A percentile compares a stretch with the other conserved stretches of the same genome.
Evolutionary conservation across 2,797 vertebrate species (phyloP).

Genomic region (Pelochelys cantorii): DNA sequence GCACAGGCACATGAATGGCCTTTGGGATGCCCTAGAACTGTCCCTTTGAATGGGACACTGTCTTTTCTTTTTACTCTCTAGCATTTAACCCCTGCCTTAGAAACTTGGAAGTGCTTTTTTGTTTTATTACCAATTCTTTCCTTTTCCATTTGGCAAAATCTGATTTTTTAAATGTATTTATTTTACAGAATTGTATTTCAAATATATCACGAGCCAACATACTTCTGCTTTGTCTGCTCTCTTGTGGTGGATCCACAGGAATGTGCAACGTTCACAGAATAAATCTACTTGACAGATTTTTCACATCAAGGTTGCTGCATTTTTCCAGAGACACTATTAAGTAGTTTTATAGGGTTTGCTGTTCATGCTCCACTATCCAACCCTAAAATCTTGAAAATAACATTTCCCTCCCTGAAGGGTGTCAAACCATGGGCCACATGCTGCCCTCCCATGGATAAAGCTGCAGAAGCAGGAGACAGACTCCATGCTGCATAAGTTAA

Average conservation of each 20-base stretch:
- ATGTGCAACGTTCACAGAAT: not conserved
- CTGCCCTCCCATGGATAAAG: not conserved
- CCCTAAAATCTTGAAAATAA: not conserved
- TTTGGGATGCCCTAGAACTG: slow-evolving; percentile 11
- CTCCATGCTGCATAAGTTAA: not conserved
- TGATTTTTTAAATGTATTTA: not conserved
- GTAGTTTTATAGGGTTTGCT: not conserved
- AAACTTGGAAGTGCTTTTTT: slow-evolving; percentile 30
- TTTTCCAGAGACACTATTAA: not conserved
- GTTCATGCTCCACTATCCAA: not conserved
- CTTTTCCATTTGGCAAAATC: not conserved
- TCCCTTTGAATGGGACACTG: not conserved
- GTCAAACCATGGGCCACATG: not conserved
- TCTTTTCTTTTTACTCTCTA: not conserved
- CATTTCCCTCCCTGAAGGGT: not conserved
- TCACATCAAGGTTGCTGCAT: not conserved
- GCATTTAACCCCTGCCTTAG: not conserved
- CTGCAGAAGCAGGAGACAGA: fast-evolving
- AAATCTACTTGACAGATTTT: not conserved
- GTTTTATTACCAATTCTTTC: slow-evolving; percentile 5
- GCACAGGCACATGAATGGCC: slow-evolving; percentile 21
- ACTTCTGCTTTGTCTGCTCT: not conserved
- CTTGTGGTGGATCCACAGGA: not conserved
- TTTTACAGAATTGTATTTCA: not conserved
- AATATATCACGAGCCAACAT: not conserved